Conservation (phyloP, 2,888 invertebrate genomes). For the Synergus umbraculus region DNA sequence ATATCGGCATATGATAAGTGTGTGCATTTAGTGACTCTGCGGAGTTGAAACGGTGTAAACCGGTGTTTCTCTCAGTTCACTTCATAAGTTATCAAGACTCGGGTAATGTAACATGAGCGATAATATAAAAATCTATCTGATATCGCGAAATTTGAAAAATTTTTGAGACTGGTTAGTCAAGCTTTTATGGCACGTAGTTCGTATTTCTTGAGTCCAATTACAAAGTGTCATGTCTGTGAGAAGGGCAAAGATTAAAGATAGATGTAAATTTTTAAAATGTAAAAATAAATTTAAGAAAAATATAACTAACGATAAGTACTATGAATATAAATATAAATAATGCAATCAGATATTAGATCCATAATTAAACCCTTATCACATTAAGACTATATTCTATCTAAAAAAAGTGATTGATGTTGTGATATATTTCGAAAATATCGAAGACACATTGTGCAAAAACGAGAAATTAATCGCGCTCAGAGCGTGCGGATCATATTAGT, state of each 20-base stretch:
- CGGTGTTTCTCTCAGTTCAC: conserved; percentile 27
- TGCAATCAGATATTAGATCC: too few relatives aligned
- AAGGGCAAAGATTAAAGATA: not conserved
- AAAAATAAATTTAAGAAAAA: not conserved
- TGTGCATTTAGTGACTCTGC: conserved; percentile 18
- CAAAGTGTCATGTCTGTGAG: not conserved
- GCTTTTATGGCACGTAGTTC: not conserved
- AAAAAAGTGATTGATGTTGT: too few relatives aligned
- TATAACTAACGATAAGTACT: too few relatives aligned
- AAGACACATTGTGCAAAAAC: too few relatives aligned
- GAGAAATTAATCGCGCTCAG: too few relatives aligned
- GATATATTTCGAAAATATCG: too few relatives aligned
- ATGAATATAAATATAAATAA: too few relatives aligned
- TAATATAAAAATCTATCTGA: conserved; percentile 6
- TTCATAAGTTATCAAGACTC: conserved; percentile 22
- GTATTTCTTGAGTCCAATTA: conserved; percentile 10
- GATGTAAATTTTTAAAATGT: not conserved
- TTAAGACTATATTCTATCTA: too few relatives aligned
- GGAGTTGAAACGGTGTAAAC: conserved; percentile 28
- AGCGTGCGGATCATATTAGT: too few relatives aligned
- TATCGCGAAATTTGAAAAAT: not conserved
- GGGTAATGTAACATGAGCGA: not conserved
- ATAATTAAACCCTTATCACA: too few relatives aligned
- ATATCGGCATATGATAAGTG: conserved; percentile 23
- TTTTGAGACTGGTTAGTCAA: conserved; percentile 34